These are phyloP conservation scores for Oryctes rhinoceros DNA, from an alignment of 1,140 invertebrate genomes.

Conservation along the genomic window DNA sequence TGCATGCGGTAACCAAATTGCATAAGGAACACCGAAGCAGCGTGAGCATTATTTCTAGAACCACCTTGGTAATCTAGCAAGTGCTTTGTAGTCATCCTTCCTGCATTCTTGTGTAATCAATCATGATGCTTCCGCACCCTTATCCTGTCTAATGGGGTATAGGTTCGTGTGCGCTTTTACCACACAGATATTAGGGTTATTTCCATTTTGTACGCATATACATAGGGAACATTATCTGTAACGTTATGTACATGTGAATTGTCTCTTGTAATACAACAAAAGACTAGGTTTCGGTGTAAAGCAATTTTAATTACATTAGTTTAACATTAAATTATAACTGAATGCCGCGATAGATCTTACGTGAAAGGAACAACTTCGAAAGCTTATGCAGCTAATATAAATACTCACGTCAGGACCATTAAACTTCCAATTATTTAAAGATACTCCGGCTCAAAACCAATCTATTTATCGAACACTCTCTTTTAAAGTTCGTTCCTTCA, in stretches of 20 bases:
- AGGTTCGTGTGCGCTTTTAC: background rate
- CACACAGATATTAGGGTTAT: background rate
- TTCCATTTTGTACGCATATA: no score
- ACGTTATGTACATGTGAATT: no score
- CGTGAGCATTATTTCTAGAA: background rate
- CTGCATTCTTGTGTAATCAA: slow-evolving; percentile 3
- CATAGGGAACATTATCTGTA: no score
- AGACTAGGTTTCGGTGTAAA: no score
- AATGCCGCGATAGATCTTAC: background rate
- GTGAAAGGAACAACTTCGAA: slow-evolving; percentile 1
- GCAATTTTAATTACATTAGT: background rate
- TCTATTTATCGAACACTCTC: background rate
- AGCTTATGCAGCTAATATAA: slow-evolving; percentile 1
- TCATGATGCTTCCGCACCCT: background rate
- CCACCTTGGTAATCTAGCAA: background rate
- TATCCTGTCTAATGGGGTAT: background rate
- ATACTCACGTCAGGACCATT: background rate
- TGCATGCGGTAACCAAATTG: background rate
- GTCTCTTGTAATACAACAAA: no score
- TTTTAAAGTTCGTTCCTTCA: background rate
- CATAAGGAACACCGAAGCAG: background rate
- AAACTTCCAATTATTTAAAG: slow-evolving; percentile 11
- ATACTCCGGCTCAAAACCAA: background rate
- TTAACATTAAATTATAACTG: background rate
- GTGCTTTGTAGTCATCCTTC: background rate